Conservation (phyloP, 2,888 invertebrate genomes). For the Patella ulyssiponensis region DNA sequence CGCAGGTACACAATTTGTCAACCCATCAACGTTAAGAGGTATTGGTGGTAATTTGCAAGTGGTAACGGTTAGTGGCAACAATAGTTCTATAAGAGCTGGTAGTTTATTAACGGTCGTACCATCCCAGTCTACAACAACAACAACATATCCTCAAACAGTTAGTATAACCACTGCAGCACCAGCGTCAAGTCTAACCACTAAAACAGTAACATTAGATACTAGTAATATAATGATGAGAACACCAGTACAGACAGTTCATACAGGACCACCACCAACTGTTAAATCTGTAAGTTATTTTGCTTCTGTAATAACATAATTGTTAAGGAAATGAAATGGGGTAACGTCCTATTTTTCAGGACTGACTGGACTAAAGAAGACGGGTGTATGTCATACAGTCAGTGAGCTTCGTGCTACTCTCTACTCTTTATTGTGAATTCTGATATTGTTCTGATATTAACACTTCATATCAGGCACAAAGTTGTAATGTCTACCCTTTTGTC, state of each 20-base stretch:
- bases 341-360: too few relatives aligned
- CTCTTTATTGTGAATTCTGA: too few relatives aligned
- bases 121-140: constrained; percentile 14
- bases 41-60: constrained; percentile 32
- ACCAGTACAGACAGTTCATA: not conserved
- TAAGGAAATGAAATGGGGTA: too few relatives aligned
- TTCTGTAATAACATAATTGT: too few relatives aligned
- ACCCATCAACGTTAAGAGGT: constrained; percentile 24
- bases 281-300: not conserved
- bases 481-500: too few relatives aligned
- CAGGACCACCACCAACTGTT: not conserved
- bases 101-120: constrained; percentile 40
- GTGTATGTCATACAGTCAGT: too few relatives aligned
- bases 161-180: constrained; percentile 22
- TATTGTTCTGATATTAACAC: too few relatives aligned
- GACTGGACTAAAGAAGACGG: too few relatives aligned
- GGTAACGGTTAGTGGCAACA: constrained; percentile 12
- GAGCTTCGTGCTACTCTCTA: too few relatives aligned
- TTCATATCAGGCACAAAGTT: too few relatives aligned
- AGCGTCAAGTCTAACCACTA: constrained; percentile 14
- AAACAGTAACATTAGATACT: not conserved
- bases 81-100: constrained; percentile 51
- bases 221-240: constrained; percentile 8
- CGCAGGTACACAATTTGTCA: constrained; percentile 38
- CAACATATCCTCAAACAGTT: constrained; percentile 17